These are phyloP conservation scores for Tyrannus savana DNA, from an alignment of 2,113 vertebrate species.

Conservation along the genomic window DNA sequence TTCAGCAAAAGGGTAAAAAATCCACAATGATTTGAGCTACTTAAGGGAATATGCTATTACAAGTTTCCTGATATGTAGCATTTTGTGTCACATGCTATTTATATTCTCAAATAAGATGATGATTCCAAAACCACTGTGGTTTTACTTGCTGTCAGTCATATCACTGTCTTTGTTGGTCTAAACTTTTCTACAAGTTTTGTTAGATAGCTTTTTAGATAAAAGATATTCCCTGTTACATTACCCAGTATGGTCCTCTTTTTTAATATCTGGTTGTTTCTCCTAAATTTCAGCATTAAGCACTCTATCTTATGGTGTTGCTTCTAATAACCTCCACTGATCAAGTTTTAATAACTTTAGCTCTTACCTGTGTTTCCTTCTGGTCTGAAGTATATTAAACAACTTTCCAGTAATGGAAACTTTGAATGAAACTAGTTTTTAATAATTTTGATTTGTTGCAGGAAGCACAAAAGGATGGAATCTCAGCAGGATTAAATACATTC, in stretches of 20 bases:
- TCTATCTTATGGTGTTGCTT: not conserved
- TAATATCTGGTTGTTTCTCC: not conserved
- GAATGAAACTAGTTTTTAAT: not conserved
- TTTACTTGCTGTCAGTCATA: not conserved
- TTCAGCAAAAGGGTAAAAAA: not conserved
- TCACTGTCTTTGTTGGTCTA: not conserved
- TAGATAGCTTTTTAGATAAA: not conserved
- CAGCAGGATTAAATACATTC: conserved; percentile 27
- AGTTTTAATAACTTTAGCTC: conserved; percentile 24
- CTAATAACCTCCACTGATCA: not conserved
- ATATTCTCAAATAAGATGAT: not conserved
- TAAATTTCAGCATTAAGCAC: conserved; percentile 32
- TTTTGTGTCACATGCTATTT: not conserved
- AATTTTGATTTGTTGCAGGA: conserved; percentile 24
- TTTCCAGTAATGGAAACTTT: not conserved
- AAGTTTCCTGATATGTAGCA: not conserved
- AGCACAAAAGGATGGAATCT: conserved; percentile 15
- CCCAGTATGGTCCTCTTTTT: not conserved
- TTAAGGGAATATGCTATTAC: not conserved
- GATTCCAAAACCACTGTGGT: not conserved
- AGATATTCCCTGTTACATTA: not conserved
- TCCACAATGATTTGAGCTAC: not conserved
- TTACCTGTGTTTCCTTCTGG: not conserved
- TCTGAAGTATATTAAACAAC: not conserved
- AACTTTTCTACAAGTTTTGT: conserved; percentile 15